Base-by-base conservation (phyloP, 2,888 invertebrate species). In the Caenorhabditis sp. region DNA sequence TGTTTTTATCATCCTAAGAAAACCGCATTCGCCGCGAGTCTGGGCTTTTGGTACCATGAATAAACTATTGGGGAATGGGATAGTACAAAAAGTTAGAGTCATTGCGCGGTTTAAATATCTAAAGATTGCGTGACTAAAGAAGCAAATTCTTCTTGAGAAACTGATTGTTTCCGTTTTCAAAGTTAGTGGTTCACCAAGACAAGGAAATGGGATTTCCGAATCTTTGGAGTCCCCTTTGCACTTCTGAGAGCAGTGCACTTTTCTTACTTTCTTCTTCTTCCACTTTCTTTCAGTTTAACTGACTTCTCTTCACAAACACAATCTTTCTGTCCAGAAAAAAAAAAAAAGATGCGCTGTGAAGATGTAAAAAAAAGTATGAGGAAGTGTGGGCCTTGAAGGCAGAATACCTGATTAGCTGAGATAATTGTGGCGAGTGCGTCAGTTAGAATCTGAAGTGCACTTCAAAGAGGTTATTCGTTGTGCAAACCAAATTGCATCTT, bases 341-440 rank as follows among this genome's bases (percentile, higher is more conserved):
- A 74, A 61, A 60, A 44, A 51, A 60, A 74, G 56, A 72, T 40
- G 62, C 13, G 53, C 32, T 58, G n/a, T 18, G 56, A 56, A 47
- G 44, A 68, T 37, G 37, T 9, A n/a, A 47, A 60, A 60, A n/a
- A 74, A 51, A 32, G 67, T 20, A 58, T 50, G 67, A 74, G 60
- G 64, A 72, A 60, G 74, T 58, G 51, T n/a, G 53, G 24, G 40
- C 53, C 50, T 37, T 58, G 51, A 65, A 74, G 40, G 67, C 76
- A 76, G 76, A 76, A 76, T 76, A 76, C 60, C 67, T 76, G 76
- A 76, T 76, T 76, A 61, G 76, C 67, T 58, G 60, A 53, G 76
- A 76, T 76, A 76, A 76, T 76, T 76, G 61, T 67, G 65, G 74
- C 58, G 65, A 65, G 51, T 65, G 65, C 60, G 58, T 76, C 60